Base-by-base conservation (phyloP, 2,113 vertebrate species). In the Garra rufa region DNA sequence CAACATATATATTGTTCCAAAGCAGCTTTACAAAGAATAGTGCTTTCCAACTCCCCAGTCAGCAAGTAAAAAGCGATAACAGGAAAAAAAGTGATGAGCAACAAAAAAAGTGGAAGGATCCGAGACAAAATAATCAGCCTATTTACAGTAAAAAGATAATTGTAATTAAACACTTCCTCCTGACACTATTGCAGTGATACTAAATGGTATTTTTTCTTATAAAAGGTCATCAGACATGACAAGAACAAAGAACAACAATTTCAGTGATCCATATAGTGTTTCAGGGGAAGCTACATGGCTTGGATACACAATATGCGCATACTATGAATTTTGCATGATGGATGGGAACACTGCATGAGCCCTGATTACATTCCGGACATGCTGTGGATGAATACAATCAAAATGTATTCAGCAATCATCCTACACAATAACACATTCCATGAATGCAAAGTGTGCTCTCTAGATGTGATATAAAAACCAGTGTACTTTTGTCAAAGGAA, bases 281-380 rank as follows among this genome's bases (percentile, higher is more conserved):
- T 24, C n/a, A 43, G 14, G 11, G n/a, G 11, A 78, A 78, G 19
- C 71, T 48, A 50, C 8, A 75, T 55, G 34, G 6, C 38, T 43
- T 61, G 76, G 38, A 59, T 44, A 59, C 76, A 61, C 21, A 61
- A 43, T 78, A 24, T 0, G 11, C 8, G 1, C 76, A 61, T n/a
- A 44, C 14, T 63, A 63, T 61, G 76, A 61, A 59, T 79, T 79
- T 44, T 79, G 38, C 34, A 79, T 79, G 76, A 78, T 78, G 76
- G 57, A 79, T 79, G 55, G 55, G 55, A 79, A n/a, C 21, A 24
- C 76, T 61, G 55, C 55, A 44, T 44, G 75, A 57, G 10, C 50
- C 52, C 34, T 79, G 76, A 61, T 61, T 79, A 79, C n/a, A 79
- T 79, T 79, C 55, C 15, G n/a, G 76, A 44, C 76, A 44, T 79